Evolutionary conservation across 2,797 vertebrate species (phyloP).

Genomic region (Euthynnus affinis): DNA sequence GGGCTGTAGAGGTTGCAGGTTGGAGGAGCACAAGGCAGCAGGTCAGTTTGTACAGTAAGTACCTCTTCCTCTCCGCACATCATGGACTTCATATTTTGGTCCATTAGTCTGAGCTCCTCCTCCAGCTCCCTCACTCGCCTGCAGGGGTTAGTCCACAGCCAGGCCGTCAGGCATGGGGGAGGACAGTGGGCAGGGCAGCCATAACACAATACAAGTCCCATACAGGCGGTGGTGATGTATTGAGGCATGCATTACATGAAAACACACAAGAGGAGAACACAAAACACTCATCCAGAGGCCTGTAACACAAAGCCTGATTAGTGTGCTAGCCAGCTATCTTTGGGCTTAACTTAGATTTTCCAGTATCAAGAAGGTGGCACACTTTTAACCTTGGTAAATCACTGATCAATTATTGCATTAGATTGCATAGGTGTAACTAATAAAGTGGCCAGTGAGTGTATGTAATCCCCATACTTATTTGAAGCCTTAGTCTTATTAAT

Average conservation of each 20-base stretch:
- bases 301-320: background rate
- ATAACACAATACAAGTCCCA: slow-evolving; percentile 67
- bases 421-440: too few species aligned
- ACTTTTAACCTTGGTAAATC: background rate
- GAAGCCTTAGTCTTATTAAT: too few species aligned
- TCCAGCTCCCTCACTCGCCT: slow-evolving; percentile 95
- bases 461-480: too few species aligned
- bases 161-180: slow-evolving; percentile 52
- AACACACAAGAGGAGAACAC: slow-evolving; percentile 63
- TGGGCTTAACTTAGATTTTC: background rate
- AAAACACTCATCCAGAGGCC: slow-evolving; percentile 34
- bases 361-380: background rate
- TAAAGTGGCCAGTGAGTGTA: too few species aligned
- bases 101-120: slow-evolving; percentile 96
- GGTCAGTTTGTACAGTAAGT: slow-evolving; percentile 71
- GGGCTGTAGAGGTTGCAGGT: slow-evolving; percentile 55
- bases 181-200: slow-evolving; percentile 38
- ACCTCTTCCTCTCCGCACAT: slow-evolving; percentile 99
- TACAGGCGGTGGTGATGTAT: slow-evolving; percentile 56
- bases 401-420: too few species aligned
- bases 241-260: slow-evolving; percentile 77
- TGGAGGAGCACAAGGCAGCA: slow-evolving; percentile 55
- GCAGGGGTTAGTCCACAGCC: slow-evolving; percentile 81
- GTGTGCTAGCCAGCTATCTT: background rate
- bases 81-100: slow-evolving; percentile 97